Conservation (phyloP, 2,797 vertebrate genomes). For the Sebastes iracundus region DNA sequence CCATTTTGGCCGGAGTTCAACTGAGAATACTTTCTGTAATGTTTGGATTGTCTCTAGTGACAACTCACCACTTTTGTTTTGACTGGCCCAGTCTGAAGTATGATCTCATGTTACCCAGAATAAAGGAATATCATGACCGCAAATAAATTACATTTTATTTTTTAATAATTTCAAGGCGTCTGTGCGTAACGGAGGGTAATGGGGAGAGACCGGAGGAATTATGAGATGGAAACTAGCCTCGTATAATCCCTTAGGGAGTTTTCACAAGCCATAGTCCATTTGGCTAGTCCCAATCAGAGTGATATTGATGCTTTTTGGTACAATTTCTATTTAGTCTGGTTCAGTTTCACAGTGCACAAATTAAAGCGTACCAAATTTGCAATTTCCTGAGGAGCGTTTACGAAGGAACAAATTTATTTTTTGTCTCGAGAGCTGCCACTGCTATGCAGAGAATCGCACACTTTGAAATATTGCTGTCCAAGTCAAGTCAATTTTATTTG, state of each 20-base stretch:
- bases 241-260: neutral
- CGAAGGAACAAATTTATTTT: neutral
- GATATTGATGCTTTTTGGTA: neutral
- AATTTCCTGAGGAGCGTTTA: neutral
- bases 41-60: constrained; percentile 42
- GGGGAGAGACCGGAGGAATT: neutral
- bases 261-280: neutral
- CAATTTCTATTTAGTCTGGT: neutral
- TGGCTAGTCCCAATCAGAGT: neutral
- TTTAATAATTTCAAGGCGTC: neutral
- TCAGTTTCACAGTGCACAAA: neutral
- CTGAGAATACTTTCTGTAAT: constrained; percentile 13
- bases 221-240: neutral
- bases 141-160: constrained; percentile 4
- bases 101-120: constrained; percentile 39
- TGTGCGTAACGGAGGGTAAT: neutral
- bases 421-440: neutral
- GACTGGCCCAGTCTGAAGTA: constrained; percentile 1
- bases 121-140: neutral
- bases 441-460: neutral
- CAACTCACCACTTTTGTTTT: constrained; percentile 35
- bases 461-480: neutral
- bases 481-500: too few relatives aligned
- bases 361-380: neutral
- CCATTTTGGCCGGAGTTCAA: constrained; percentile 32